Evolutionary conservation across 2,797 vertebrate species (phyloP).

Genomic region (Rhincodon typus): DNA sequence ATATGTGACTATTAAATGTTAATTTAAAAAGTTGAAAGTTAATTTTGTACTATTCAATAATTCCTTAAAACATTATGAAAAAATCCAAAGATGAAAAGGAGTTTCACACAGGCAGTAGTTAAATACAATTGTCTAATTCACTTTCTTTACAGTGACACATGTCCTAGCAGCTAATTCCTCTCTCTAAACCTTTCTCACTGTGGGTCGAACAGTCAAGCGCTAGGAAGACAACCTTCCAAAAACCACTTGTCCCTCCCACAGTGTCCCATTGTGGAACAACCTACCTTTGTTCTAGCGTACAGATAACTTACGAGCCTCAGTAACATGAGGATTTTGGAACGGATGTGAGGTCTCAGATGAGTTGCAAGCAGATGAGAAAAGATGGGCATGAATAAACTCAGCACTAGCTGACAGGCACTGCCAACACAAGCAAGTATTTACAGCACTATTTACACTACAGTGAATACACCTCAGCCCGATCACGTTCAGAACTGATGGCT

Average conservation of each 20-base stretch:
- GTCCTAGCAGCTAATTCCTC: background rate
- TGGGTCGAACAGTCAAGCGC: slow-evolving; percentile 60
- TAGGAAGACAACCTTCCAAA: slow-evolving; percentile 60
- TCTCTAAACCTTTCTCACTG: slow-evolving; percentile 43
- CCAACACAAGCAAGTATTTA: slow-evolving; percentile 48
- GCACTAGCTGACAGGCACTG: slow-evolving; percentile 48
- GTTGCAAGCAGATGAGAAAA: slow-evolving; percentile 51
- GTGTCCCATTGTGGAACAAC: slow-evolving; percentile 58
- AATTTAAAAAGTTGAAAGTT: background rate
- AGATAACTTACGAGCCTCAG: slow-evolving; percentile 77
- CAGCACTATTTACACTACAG: slow-evolving; percentile 54
- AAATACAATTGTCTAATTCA: slow-evolving; percentile 11
- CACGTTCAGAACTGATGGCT: slow-evolving; percentile 52
- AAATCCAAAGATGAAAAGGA: background rate
- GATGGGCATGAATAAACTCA: slow-evolving; percentile 42
- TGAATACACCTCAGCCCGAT: slow-evolving; percentile 51
- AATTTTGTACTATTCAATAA: background rate
- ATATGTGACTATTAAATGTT: background rate
- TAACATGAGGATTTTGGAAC: slow-evolving; percentile 76
- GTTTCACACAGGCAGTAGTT: background rate
- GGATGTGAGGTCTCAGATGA: slow-evolving; percentile 59
- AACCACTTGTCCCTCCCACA: slow-evolving; percentile 63
- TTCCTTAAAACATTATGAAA: background rate
- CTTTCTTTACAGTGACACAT: background rate
- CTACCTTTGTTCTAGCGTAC: slow-evolving; percentile 79